A percentile compares a stretch with the other conserved stretches of the same genome.
Evolutionary conservation across 2,888 invertebrate species (phyloP).

Genomic region (Cataglyphis livida): DNA sequence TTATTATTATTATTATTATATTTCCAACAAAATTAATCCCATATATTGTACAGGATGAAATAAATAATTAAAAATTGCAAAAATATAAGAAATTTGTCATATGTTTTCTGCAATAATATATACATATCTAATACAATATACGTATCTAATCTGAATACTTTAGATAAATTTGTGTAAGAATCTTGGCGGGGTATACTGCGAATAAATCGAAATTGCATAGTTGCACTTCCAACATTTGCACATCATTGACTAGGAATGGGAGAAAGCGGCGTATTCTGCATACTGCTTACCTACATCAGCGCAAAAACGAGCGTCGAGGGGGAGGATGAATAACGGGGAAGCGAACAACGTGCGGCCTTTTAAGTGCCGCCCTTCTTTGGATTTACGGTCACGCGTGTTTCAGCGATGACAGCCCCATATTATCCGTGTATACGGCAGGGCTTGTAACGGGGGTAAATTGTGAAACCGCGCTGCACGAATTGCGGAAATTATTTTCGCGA

Average conservation of each 20-base stretch:
- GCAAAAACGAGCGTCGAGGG: conserved; percentile 25
- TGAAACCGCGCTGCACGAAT: conserved; percentile 25
- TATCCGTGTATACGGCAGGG: conserved; percentile 8
- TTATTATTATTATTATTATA: not conserved
- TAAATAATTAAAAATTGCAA: not conserved
- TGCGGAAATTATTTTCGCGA: conserved; percentile 47
- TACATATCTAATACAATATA: too few relatives aligned
- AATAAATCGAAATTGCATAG: not conserved
- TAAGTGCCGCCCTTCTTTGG: conserved; percentile 39
- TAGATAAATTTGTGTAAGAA: not conserved
- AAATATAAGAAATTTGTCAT: not conserved
- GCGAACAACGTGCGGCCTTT: conserved; percentile 37
- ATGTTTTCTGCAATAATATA: not conserved
- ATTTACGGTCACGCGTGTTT: conserved; percentile 49
- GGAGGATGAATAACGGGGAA: conserved; percentile 31
- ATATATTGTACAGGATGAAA: not conserved
- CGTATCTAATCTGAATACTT: not conserved
- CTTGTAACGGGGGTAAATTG: conserved; percentile 31
- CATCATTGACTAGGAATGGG: conserved; percentile 33
- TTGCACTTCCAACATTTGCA: conserved; percentile 32
- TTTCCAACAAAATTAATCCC: not conserved
- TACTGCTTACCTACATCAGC: conserved; percentile 7
- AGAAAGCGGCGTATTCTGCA: conserved; percentile 19
- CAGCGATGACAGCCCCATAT: conserved; percentile 38
- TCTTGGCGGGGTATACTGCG: not conserved